Conservation (phyloP, 2,888 invertebrate genomes). For the Diplazon laetatorius region DNA sequence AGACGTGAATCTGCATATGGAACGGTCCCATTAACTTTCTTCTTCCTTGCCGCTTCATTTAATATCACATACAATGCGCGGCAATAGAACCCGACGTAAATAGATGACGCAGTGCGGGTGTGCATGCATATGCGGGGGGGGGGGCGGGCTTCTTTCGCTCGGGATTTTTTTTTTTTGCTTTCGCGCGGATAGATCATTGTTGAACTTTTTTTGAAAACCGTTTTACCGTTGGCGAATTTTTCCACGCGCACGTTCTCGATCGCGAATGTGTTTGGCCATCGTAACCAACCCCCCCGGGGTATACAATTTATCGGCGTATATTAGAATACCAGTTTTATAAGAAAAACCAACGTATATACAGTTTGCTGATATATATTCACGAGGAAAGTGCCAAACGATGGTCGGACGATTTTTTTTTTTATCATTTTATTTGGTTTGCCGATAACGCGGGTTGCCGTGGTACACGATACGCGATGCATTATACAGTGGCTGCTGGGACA, state of each 20-base stretch:
- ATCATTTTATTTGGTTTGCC: neutral
- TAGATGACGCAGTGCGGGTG: conserved; percentile 35
- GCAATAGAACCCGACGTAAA: conserved; percentile 44
- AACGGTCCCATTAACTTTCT: conserved; percentile 80
- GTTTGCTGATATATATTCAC: neutral
- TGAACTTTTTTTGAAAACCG: conserved; percentile 7
- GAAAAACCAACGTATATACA: conserved; percentile 9
- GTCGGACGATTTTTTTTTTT: neutral
- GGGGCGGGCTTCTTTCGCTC: conserved; percentile 13
- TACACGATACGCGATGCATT: neutral
- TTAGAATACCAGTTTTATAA: neutral
- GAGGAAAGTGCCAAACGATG: neutral
- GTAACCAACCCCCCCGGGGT: too few species aligned
- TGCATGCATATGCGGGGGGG: neutral
- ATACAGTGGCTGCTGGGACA: neutral
- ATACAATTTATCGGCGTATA: conserved; percentile 10
- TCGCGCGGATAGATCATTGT: conserved; percentile 12
- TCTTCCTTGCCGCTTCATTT: conserved; percentile 80
- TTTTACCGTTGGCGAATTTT: neutral
- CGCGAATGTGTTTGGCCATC: neutral
- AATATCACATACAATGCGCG: conserved; percentile 74
- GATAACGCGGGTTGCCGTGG: neutral
- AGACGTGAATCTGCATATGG: conserved; percentile 81
- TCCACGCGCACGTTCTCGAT: conserved; percentile 5
- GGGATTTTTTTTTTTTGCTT: too few species aligned